Percentiles rank a stretch among this genome's conserved stretches.
phyloP scores from a whole-genome alignment of 2,797 vertebrate genomes.

The Gadopsis bispinosus region DNA sequence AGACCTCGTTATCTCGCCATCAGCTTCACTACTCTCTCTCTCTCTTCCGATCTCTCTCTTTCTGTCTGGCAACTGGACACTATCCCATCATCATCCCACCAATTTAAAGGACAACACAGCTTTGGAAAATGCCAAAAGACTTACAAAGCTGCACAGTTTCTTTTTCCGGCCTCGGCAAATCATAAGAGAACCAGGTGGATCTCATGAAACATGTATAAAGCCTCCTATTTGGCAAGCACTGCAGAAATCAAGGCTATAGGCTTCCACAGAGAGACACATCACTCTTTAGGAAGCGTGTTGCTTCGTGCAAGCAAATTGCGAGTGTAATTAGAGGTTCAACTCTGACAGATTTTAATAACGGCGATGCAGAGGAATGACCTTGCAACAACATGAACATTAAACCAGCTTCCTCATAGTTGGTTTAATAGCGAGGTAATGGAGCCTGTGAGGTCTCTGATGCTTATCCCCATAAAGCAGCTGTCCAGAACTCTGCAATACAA shows the following conservation, averaged over 20 bases:
- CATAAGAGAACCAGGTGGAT: constrained; percentile 21
- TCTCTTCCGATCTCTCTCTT: neutral
- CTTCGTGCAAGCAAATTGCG: constrained; percentile 44
- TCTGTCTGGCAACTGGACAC: constrained; percentile 58
- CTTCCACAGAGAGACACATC: neutral
- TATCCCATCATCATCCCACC: constrained; percentile 51
- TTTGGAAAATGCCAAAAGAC: constrained; percentile 47
- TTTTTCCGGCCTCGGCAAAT: constrained; percentile 18
- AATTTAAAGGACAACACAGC: constrained; percentile 57
- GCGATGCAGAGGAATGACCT: constrained; percentile 17
- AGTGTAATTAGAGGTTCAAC: constrained; percentile 51
- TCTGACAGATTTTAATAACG: constrained; percentile 48
- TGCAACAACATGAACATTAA: constrained; percentile 25
- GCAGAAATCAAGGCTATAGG: constrained; percentile 32
- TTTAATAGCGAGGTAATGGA: constrained; percentile 50
- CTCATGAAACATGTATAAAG: constrained; percentile 56
- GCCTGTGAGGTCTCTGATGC: constrained; percentile 24
- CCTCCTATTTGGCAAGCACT: constrained; percentile 24
- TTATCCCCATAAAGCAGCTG: constrained; percentile 17
- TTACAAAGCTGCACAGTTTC: constrained; percentile 2
- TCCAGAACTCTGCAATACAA: constrained; percentile 8
- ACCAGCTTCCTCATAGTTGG: constrained; percentile 1
- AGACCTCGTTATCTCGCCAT: constrained; percentile 73
- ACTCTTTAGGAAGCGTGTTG: constrained; percentile 34
- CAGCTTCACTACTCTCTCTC: constrained; percentile 41